phyloP scores from a whole-genome alignment of 2,797 vertebrate species.

The Cottoperca gobio region DNA sequence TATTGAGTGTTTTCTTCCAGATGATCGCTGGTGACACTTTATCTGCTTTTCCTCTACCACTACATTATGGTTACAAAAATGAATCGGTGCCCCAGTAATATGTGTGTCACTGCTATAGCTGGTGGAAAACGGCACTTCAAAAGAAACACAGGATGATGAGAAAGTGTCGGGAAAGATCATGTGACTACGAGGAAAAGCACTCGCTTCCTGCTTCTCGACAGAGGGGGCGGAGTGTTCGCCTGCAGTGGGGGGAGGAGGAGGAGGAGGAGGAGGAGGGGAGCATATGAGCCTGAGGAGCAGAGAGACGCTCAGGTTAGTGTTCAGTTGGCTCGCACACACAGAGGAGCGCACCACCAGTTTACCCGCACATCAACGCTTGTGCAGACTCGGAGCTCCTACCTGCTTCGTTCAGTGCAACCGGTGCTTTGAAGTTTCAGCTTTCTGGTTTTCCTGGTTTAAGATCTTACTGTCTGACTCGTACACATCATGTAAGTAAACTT shows the following conservation, averaged over 20 bases:
- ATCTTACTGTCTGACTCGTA: background rate
- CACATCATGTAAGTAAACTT: slow-evolving; percentile 65
- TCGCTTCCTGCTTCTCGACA: slow-evolving; percentile 56
- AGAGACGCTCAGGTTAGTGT: slow-evolving; percentile 61
- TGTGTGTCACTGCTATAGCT: background rate
- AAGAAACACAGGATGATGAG: slow-evolving; percentile 3
- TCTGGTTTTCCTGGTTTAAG: background rate
- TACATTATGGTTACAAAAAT: background rate
- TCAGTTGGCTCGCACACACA: slow-evolving; percentile 38
- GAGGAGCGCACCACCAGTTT: slow-evolving; percentile 1
- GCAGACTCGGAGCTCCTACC: background rate
- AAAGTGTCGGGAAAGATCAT: slow-evolving; percentile 35
- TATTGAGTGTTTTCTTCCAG: background rate
- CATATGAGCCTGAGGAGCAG: slow-evolving; percentile 33
- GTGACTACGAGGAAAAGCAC: slow-evolving; percentile 44
- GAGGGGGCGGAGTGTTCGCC: slow-evolving; percentile 58
- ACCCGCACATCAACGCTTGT: background rate
- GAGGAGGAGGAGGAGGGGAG: slow-evolving; percentile 47
- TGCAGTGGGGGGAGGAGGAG: background rate
- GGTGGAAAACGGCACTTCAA: background rate
- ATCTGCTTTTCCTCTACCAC: background rate
- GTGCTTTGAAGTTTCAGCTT: background rate
- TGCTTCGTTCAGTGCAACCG: slow-evolving; percentile 6
- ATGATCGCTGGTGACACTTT: background rate
- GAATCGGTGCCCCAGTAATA: background rate